phyloP scores from a whole-genome alignment of 2,797 vertebrate genomes.

The Tapera naevia region DNA sequence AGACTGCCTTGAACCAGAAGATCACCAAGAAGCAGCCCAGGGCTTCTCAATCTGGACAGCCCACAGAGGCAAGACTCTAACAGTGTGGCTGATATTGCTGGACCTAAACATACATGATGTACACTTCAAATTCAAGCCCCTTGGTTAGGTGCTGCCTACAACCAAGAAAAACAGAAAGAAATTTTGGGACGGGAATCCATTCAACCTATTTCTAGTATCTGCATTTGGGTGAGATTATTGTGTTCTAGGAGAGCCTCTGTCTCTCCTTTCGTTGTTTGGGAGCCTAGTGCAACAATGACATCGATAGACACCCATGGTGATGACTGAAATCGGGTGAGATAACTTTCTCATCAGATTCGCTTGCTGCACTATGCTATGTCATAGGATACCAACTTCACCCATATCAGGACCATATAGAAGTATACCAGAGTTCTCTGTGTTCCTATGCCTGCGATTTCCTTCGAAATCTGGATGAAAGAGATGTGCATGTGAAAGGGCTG shows the following conservation, averaged over 20 bases:
- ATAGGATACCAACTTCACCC: not conserved
- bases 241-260: not conserved
- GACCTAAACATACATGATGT: not conserved
- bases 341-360: not conserved
- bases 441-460: not conserved
- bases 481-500: not conserved
- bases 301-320: not conserved
- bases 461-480: not conserved
- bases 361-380: not conserved
- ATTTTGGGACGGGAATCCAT: not conserved
- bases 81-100: not conserved
- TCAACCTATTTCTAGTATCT: not conserved
- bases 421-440: not conserved
- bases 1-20: not conserved
- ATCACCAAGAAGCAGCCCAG: not conserved
- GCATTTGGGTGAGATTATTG: not conserved
- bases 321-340: not conserved
- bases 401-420: fast-evolving
- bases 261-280: not conserved
- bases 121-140: not conserved
- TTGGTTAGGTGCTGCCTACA: not conserved
- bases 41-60: not conserved
- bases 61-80: too few relatives aligned
- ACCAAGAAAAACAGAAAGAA: not conserved
- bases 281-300: not conserved